A percentile compares a stretch with the other conserved stretches of the same genome.
These are phyloP conservation scores for Lucifuga dentata DNA, from an alignment of 2,113 vertebrate genomes.

Conservation along the genomic window DNA sequence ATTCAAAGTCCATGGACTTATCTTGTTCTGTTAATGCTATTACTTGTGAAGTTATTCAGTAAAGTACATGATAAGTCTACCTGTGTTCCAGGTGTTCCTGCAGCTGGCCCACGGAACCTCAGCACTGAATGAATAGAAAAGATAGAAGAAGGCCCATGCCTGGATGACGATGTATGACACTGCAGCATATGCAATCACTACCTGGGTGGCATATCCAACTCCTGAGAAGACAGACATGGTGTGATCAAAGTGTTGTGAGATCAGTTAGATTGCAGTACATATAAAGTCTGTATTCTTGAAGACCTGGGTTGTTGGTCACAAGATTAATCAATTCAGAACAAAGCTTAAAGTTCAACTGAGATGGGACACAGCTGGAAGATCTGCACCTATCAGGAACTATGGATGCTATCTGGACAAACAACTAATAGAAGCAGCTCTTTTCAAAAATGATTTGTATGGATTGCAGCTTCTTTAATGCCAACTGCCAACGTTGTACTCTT, in stretches of 20 bases:
- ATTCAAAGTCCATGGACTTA: too few relatives aligned
- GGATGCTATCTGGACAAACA: too few relatives aligned
- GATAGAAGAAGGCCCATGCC: conserved; percentile 88
- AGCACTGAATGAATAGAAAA: conserved; percentile 89
- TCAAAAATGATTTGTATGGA: too few relatives aligned
- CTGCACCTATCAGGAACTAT: too few relatives aligned
- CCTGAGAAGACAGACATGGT: conserved; percentile 56
- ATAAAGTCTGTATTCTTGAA: not conserved
- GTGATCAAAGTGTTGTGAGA: not conserved
- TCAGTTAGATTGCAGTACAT: not conserved
- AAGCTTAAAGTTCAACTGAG: too few relatives aligned
- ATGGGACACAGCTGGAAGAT: too few relatives aligned
- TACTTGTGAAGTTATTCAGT: too few relatives aligned
- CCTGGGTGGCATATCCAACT: conserved; percentile 76
- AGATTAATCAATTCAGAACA: too few relatives aligned
- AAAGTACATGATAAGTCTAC: conserved; percentile 62
- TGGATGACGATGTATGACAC: conserved; percentile 80
- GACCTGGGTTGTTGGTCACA: not conserved
- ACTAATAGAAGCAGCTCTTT: too few relatives aligned
- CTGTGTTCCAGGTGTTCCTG: conserved; percentile 89
- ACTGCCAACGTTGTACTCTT: too few relatives aligned
- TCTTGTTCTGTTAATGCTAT: too few relatives aligned
- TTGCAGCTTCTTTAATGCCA: too few relatives aligned
- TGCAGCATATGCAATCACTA: conserved; percentile 76
- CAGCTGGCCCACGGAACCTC: conserved; percentile 91